Evolutionary conservation across 1,140 invertebrate species (phyloP).

Genomic region (Ceratitis capitata): DNA sequence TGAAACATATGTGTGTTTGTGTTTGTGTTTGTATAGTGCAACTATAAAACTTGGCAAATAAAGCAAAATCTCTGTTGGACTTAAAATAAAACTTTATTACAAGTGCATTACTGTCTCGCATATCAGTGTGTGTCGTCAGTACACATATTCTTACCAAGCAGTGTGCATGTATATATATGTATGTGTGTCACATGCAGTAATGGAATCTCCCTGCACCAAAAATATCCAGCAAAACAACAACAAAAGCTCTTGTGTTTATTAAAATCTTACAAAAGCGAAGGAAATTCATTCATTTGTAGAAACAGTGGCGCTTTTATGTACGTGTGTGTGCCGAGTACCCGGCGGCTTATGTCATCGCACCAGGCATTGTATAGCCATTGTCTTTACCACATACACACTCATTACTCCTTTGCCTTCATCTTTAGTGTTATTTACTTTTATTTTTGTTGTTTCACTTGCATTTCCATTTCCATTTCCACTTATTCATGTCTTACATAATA

Average conservation of each 20-base stretch:
- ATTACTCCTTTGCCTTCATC: background rate
- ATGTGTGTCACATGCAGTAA: background rate
- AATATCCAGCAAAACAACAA: background rate
- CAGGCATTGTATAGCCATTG: background rate
- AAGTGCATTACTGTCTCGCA: background rate
- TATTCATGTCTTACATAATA: background rate
- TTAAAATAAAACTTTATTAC: slow-evolving; percentile 11
- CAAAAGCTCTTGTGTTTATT: background rate
- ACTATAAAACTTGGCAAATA: background rate
- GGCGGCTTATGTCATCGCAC: background rate
- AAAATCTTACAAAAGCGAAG: background rate
- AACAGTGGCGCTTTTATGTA: background rate
- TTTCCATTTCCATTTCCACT: background rate
- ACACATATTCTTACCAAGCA: background rate
- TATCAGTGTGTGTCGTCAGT: background rate
- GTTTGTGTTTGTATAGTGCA: background rate
- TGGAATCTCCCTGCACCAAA: background rate
- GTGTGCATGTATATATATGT: background rate
- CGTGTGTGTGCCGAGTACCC: background rate
- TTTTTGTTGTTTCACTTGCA: background rate
- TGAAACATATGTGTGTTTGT: background rate
- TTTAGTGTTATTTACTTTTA: background rate
- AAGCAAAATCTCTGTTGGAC: background rate
- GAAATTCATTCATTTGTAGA: background rate
- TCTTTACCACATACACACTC: background rate